Conservation (phyloP, 2,113 vertebrate species). For the Neomonachus schauinslandi region DNA sequence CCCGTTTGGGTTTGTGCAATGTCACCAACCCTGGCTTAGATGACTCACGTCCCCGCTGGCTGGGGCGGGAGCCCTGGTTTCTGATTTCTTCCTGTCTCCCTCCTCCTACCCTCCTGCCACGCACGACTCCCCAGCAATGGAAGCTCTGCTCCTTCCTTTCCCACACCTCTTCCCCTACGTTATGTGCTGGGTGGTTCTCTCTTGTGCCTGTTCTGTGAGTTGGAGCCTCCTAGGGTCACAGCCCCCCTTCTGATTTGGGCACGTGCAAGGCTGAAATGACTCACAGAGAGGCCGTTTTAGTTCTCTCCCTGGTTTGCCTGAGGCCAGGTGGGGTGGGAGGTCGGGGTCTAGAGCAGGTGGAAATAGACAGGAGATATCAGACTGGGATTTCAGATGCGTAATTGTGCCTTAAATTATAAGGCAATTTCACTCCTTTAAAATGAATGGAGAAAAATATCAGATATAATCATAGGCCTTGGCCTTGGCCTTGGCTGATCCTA, state of each 20-base stretch:
- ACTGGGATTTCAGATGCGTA: neutral
- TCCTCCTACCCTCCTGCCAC: neutral
- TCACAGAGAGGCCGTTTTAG: neutral
- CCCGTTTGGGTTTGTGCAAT: fast-evolving
- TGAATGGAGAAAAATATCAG: neutral
- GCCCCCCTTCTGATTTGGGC: fast-evolving
- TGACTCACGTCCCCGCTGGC: neutral
- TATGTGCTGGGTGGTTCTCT: neutral
- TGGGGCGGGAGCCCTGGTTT: neutral
- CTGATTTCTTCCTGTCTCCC: neutral
- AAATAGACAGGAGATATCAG: neutral
- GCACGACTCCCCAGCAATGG: fast-evolving
- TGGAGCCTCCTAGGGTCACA: fast-evolving
- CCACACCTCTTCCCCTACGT: neutral
- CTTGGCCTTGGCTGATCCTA: neutral
- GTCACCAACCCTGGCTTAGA: neutral
- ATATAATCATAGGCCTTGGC: neutral
- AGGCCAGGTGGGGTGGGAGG: neutral
- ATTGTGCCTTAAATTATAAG: neutral
- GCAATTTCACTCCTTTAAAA: neutral
- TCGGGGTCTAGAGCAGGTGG: fast-evolving
- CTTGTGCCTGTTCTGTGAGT: neutral
- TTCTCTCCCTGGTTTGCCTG: neutral
- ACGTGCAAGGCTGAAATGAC: fast-evolving
- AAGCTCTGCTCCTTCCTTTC: too few relatives aligned